Evolutionary conservation across 1,140 invertebrate genomes (phyloP).

Genomic region (Listronotus bonariensis): DNA sequence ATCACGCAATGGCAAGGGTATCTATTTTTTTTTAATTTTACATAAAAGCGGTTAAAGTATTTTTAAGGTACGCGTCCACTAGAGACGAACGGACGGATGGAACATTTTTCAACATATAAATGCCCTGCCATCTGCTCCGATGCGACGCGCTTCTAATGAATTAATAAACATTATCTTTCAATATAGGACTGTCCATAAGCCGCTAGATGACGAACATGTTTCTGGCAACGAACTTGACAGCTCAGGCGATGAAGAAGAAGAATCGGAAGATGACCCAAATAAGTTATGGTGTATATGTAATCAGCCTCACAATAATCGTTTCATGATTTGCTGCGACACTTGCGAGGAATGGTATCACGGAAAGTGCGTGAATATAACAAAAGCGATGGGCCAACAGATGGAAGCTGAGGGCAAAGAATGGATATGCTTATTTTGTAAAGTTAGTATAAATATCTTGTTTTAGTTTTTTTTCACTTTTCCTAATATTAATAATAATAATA

Average conservation of each 20-base stretch:
- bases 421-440: conserved; percentile 87
- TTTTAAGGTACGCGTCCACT: too few species aligned
- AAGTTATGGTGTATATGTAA: conserved; percentile 95
- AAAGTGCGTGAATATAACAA: conserved; percentile 91
- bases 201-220: conserved; percentile 52
- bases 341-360: conserved; percentile 98
- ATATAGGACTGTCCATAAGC: conserved; percentile 45
- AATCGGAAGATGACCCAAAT: conserved; percentile 89
- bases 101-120: too few species aligned
- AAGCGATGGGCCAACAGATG: conserved; percentile 88
- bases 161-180: not conserved
- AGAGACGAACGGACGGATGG: too few species aligned
- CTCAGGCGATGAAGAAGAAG: conserved; percentile 49
- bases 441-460: conserved; percentile 56
- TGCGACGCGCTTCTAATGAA: too few species aligned
- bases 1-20: too few species aligned
- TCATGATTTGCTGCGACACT: conserved; percentile 97
- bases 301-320: conserved; percentile 93
- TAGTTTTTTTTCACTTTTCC: conserved; percentile 36
- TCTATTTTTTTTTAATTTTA: too few species aligned
- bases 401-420: conserved; percentile 87
- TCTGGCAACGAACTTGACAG: conserved; percentile 54
- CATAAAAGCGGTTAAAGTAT: too few species aligned
- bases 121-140: too few species aligned
- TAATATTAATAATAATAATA: too few species aligned